A percentile compares a stretch with the other conserved stretches of the same genome.
Evolutionary conservation across 2,797 vertebrate species (phyloP).

Genomic region (Alexandromys oeconomus): DNA sequence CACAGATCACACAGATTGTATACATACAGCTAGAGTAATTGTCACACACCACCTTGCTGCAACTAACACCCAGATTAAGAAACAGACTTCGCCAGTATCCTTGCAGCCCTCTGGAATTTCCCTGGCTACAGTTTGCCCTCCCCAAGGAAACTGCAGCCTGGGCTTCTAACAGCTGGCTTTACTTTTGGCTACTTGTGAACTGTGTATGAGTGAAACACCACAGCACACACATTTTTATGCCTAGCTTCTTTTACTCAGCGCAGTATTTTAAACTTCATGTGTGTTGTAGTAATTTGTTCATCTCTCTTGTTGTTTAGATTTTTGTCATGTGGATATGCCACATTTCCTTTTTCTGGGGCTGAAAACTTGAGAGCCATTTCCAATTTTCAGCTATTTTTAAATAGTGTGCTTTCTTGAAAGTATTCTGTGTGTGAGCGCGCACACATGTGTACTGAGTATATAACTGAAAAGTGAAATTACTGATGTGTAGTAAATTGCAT

Average conservation of each 20-base stretch:
- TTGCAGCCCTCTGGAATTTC: fast-evolving
- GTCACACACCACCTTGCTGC: neutral
- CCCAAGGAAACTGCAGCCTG: neutral
- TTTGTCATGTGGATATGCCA: neutral
- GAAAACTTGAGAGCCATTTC: neutral
- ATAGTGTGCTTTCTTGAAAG: neutral
- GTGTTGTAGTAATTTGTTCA: neutral
- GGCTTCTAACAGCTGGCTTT: neutral
- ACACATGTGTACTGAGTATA: neutral
- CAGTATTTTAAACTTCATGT: neutral
- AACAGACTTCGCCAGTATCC: neutral
- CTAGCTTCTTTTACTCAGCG: neutral
- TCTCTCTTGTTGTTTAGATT: constrained; percentile 16
- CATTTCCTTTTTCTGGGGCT: constrained; percentile 2
- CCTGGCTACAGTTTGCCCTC: neutral
- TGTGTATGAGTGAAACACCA: neutral
- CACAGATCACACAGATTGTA: neutral
- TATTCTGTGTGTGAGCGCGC: neutral
- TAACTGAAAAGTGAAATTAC: neutral
- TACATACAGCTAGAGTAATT: neutral
- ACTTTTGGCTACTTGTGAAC: neutral
- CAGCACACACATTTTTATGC: neutral
- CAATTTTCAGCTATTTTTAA: neutral
- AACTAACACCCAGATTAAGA: neutral
- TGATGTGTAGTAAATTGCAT: neutral